A percentile compares a stretch with the other conserved stretches of the same genome.
These are phyloP conservation scores for Notiomystis cincta DNA, from an alignment of 2,113 vertebrate species.

Conservation along the genomic window DNA sequence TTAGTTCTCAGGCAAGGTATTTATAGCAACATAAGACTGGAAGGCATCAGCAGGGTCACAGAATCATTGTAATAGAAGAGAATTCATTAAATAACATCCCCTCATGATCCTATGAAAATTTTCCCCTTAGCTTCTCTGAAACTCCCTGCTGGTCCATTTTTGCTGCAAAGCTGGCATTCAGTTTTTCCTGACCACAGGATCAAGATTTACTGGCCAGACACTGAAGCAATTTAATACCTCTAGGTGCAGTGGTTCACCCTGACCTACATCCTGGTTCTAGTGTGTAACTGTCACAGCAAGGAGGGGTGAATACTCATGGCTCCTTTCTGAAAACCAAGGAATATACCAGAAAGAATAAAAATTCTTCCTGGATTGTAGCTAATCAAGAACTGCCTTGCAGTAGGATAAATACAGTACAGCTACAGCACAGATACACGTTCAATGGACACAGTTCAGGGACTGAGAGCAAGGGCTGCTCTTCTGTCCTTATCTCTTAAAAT, in stretches of 20 bases:
- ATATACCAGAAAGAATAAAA: background rate
- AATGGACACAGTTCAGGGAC: background rate
- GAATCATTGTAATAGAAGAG: conserved; percentile 15
- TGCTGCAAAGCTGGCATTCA: background rate
- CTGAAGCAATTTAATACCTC: conserved; percentile 8
- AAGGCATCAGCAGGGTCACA: conserved; percentile 34
- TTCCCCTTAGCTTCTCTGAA: background rate
- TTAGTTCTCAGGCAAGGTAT: conserved; percentile 49
- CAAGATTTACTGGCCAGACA: conserved; percentile 10
- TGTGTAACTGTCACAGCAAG: background rate
- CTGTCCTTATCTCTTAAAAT: background rate
- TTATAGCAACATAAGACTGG: conserved; percentile 54
- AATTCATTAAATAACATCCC: conserved; percentile 31
- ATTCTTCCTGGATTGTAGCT: background rate
- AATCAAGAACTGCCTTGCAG: background rate
- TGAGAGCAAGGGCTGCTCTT: background rate
- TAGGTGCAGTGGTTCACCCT: background rate
- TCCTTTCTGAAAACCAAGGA: background rate
- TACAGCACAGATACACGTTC: background rate
- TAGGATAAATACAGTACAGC: background rate
- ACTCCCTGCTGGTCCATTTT: background rate
- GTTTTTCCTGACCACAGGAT: background rate
- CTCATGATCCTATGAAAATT: background rate
- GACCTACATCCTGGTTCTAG: background rate
- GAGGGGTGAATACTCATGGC: background rate